Evolutionary conservation across 1,140 invertebrate genomes (phyloP), one percentile per base, ranked within the genome.

Genomic region (Hyles vespertilio): DNA sequence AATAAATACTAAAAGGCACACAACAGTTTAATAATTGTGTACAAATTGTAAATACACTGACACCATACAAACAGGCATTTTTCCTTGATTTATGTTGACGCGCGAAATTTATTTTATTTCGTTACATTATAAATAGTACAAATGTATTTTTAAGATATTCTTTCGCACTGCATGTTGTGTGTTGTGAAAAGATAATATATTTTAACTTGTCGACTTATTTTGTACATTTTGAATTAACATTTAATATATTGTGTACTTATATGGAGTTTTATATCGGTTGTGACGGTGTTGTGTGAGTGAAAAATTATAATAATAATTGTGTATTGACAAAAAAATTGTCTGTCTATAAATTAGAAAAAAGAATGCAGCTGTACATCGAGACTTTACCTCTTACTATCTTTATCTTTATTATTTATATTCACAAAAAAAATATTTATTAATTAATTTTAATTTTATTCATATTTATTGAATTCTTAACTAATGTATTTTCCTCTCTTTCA

Each of bases 41-140:
- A 83, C 70, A 83, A 82, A 81, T 58, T 85, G 80, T 85, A 83
- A 74, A 85, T 85, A 34, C 32, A 51, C 10, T 32, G 33, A 51
- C 10, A 10, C 6, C 10, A 51, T 9, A 51, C 33, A 33, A 32
- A 67, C 70, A 51, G 59, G 69, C 74, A 70, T 75, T 75, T 75
- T n/a, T 3, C 22, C 5, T 32, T 80, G 65, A 36, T 53, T 49
- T 67, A 63, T 70, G 36, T 40, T 40, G 48, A 58, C 11, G 53
- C 55, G 52, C 56, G 62, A 66, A 55, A 67, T 66, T 67, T 59
- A 59, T 64, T 63, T 70, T 63, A 67, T 70, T 81, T 61, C 65
- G 61, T 77, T 81, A 56, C 70, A 79, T 79, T 81, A 79, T 81
- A 74, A 70, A 86, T 79, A 86, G 81, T 84, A 86, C 81, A 84